Evolutionary conservation across 1,140 invertebrate genomes (phyloP).

Genomic region (Drosophila malerkotliana): DNA sequence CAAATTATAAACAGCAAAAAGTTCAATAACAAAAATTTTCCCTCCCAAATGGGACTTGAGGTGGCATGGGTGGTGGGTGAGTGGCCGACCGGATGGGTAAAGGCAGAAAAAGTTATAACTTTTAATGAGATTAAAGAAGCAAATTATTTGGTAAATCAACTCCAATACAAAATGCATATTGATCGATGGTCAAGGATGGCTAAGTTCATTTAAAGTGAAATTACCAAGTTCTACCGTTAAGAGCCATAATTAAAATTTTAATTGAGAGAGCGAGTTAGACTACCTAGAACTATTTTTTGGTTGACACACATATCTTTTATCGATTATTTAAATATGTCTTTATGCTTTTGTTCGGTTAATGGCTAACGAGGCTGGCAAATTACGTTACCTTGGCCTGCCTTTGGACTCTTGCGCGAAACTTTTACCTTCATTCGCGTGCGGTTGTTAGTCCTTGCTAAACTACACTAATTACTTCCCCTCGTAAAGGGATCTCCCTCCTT

Average conservation of each 20-base stretch:
- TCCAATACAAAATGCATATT: conserved; percentile 42
- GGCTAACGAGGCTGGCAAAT: conserved; percentile 6
- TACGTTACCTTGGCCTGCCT: conserved; percentile 48
- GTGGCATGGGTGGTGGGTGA: not conserved
- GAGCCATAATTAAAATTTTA: not conserved
- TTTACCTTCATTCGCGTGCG: conserved; percentile 64
- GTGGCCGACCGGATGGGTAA: not conserved
- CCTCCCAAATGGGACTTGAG: conserved; percentile 26
- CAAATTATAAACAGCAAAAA: conserved; percentile 79
- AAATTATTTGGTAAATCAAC: conserved; percentile 68
- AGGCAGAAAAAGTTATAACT: conserved; percentile 37
- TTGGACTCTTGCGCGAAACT: conserved; percentile 36
- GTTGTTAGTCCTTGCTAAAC: conserved; percentile 61
- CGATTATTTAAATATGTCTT: conserved; percentile 3
- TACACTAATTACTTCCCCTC: conserved; percentile 79
- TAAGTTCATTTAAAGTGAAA: not conserved
- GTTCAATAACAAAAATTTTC: conserved; percentile 55
- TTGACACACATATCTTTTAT: conserved; percentile 4
- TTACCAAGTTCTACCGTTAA: not conserved
- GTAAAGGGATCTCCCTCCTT: conserved; percentile 12
- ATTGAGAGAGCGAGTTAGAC: not conserved
- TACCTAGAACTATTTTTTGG: not conserved
- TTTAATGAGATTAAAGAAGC: conserved; percentile 73
- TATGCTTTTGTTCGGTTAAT: conserved; percentile 8
- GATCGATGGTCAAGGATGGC: conserved; percentile 25